Conservation (phyloP, 2,888 invertebrate species). For the Elegia similella region DNA sequence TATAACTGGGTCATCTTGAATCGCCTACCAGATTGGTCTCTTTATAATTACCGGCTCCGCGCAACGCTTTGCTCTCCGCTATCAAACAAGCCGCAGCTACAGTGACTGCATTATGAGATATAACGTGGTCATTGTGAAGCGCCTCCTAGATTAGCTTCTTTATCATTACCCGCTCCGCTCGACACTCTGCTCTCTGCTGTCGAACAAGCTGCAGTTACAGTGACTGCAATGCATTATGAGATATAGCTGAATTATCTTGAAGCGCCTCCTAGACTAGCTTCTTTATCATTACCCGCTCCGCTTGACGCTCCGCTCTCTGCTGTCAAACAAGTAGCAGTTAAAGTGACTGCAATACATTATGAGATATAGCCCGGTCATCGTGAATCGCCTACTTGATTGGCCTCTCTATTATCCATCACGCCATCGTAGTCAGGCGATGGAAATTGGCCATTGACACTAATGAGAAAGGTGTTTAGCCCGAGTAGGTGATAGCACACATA, state of each 20-base stretch:
- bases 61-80: neutral
- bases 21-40: constrained; percentile 36
- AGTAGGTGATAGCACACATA: no score
- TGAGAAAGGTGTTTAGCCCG: neutral
- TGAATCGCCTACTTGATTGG: constrained; percentile 31
- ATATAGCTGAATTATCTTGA: neutral
- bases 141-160: constrained; percentile 36
- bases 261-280: constrained; percentile 34
- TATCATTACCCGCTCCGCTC: constrained; percentile 31
- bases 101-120: neutral
- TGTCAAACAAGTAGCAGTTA: neutral
- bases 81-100: neutral
- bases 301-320: neutral
- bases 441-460: constrained; percentile 5
- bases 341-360: constrained; percentile 6
- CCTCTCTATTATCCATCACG: constrained; percentile 47
- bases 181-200: neutral
- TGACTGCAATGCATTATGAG: constrained; percentile 1
- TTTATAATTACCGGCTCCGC: constrained; percentile 32
- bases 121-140: constrained; percentile 1
- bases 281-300: constrained; percentile 33
- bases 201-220: neutral
- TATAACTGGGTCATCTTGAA: constrained; percentile 5
- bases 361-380: constrained; percentile 9
- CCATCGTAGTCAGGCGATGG: constrained; percentile 18